Conservation (phyloP, 2,888 invertebrate genomes). For the Ariolimax columbianus region DNA sequence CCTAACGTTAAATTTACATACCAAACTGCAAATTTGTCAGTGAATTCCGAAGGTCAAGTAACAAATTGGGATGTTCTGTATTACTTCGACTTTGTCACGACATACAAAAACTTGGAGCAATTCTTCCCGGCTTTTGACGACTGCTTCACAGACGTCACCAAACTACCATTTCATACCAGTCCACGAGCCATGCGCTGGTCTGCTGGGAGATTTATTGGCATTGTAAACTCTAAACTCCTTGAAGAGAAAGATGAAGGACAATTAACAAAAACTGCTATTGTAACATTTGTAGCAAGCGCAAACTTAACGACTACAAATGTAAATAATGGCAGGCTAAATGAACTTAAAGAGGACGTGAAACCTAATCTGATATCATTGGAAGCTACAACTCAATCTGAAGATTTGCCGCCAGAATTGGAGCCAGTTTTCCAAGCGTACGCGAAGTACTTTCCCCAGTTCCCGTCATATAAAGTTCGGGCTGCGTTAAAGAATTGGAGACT, state of each 20-base stretch:
- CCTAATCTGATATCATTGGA: not conserved
- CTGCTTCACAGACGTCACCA: slow-evolving; percentile 39
- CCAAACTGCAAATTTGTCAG: too few relatives aligned
- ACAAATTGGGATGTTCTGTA: slow-evolving; percentile 21
- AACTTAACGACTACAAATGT: not conserved
- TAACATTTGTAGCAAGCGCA: not conserved
- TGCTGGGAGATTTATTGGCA: slow-evolving; percentile 31
- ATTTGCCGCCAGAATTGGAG: not conserved
- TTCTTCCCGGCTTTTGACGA: slow-evolving; percentile 50
- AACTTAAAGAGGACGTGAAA: not conserved
- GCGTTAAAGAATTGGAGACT: slow-evolving; percentile 11
- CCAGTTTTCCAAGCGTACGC: slow-evolving; percentile 7
- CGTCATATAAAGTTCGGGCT: not conserved
- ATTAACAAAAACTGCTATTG: slow-evolving; percentile 36
- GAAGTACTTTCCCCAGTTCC: slow-evolving; percentile 33
- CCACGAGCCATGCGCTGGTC: slow-evolving; percentile 51
- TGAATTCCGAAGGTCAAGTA: not conserved
- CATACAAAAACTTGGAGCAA: slow-evolving; percentile 22
- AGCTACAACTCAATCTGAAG: not conserved
- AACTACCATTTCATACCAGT: slow-evolving; percentile 47
- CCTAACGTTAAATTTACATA: not conserved
- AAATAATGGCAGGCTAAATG: not conserved
- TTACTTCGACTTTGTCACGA: slow-evolving; percentile 47
- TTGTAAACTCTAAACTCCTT: slow-evolving; percentile 47
- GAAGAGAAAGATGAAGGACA: slow-evolving; percentile 45